Conservation (phyloP, 1,140 invertebrate genomes). For the Megalonaias nervosa region DNA sequence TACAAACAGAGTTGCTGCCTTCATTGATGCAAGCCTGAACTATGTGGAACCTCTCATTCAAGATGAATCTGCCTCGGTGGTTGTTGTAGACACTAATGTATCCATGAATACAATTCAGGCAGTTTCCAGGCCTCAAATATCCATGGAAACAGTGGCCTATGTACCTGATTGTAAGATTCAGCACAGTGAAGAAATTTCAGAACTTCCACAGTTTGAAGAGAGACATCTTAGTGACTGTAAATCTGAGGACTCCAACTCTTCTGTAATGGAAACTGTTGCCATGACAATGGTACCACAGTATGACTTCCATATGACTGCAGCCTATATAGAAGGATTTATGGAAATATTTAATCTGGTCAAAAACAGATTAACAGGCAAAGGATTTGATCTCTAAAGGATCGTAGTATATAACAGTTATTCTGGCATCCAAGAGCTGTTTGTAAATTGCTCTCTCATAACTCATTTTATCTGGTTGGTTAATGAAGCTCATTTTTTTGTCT, state of each 20-base stretch:
- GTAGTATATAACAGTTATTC: too few relatives aligned
- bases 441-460: too few relatives aligned
- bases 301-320: constrained; percentile 35
- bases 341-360: constrained; percentile 33
- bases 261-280: neutral
- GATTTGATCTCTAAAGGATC: constrained; percentile 17
- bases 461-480: too few relatives aligned
- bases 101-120: neutral
- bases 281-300: constrained; percentile 23
- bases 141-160: neutral
- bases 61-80: neutral
- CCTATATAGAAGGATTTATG: constrained; percentile 22
- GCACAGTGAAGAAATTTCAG: constrained; percentile 6
- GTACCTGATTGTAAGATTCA: neutral
- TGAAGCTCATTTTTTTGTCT: too few relatives aligned
- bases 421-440: too few relatives aligned
- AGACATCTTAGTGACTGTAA: constrained; percentile 20
- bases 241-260: constrained; percentile 21
- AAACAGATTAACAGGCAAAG: constrained; percentile 21
- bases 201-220: constrained; percentile 9
- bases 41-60: constrained; percentile 8
- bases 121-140: neutral
- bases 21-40: constrained; percentile 21
- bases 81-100: neutral
- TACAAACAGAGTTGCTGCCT: constrained; percentile 27